Percentiles rank a stretch among this genome's conserved stretches.
These are phyloP conservation scores for Aphelocoma coerulescens DNA, from an alignment of 2,113 vertebrate genomes.

Conservation along the genomic window DNA sequence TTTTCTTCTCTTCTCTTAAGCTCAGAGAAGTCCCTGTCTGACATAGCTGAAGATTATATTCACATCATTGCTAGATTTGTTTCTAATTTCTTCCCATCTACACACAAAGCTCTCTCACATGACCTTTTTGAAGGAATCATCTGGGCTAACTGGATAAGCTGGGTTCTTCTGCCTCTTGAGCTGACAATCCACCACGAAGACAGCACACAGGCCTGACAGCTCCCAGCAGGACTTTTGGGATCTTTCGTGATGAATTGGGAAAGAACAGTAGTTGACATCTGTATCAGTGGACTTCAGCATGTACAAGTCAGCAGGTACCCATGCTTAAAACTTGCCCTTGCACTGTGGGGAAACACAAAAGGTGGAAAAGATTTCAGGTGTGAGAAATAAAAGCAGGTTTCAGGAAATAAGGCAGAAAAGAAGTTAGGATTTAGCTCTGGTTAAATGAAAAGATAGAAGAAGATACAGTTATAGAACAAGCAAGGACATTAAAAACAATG, in stretches of 20 bases:
- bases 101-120: neutral
- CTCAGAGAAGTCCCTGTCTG: neutral
- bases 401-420: too few species aligned
- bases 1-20: neutral
- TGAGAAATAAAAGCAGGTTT: too few species aligned
- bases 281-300: neutral
- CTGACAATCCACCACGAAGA: neutral
- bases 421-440: too few species aligned
- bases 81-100: neutral
- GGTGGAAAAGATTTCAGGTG: too few species aligned
- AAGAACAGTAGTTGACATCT: neutral
- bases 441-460: too few species aligned
- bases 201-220: neutral
- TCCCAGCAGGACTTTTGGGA: neutral
- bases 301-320: neutral
- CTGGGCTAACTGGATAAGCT: neutral
- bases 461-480: too few species aligned
- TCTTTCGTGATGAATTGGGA: neutral
- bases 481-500: too few species aligned
- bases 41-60: neutral
- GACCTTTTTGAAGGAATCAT: neutral
- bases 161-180: neutral
- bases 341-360: too few species aligned
- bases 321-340: accelerated
- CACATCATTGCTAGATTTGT: neutral